phyloP scores from a whole-genome alignment of 2,113 vertebrate species.

The Pedetes capensis region DNA sequence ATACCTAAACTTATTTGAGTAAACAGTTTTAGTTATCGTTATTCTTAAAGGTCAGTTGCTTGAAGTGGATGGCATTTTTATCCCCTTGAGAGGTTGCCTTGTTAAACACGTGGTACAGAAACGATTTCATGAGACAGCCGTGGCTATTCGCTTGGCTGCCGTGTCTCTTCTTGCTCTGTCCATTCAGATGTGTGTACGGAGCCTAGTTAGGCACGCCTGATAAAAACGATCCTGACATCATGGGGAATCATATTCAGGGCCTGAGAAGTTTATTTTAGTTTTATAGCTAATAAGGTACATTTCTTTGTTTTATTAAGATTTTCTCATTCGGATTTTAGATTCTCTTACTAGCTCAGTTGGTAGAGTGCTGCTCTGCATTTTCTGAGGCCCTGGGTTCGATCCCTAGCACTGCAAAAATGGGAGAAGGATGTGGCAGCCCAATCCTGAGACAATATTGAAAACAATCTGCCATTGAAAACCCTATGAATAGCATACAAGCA shows the following conservation, averaged over 20 bases:
- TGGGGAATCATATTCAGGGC: not conserved
- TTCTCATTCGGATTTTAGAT: conserved; percentile 2
- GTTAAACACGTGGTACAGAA: not conserved
- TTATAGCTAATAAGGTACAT: not conserved
- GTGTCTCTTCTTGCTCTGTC: not conserved
- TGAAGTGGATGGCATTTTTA: not conserved
- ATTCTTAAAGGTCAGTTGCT: not conserved
- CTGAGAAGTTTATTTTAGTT: not conserved
- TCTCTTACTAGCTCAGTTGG: too few species aligned
- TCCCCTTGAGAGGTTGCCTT: not conserved
- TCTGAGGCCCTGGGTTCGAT: too few species aligned
- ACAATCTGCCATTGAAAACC: too few species aligned
- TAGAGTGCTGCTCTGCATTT: too few species aligned
- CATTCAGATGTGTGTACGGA: not conserved
- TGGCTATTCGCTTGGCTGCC: not conserved
- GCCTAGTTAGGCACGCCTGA: not conserved
- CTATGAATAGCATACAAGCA: too few species aligned
- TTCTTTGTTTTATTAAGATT: conserved; percentile 5
- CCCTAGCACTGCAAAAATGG: too few species aligned
- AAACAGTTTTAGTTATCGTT: not conserved
- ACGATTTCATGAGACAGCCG: not conserved
- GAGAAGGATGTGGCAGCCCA: too few species aligned
- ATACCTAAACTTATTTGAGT: not conserved
- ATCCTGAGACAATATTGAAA: too few species aligned
- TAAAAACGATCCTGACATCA: not conserved